Evolutionary conservation across 1,140 invertebrate species (phyloP).

Genomic region (Mycetomoellerius zeteki): DNA sequence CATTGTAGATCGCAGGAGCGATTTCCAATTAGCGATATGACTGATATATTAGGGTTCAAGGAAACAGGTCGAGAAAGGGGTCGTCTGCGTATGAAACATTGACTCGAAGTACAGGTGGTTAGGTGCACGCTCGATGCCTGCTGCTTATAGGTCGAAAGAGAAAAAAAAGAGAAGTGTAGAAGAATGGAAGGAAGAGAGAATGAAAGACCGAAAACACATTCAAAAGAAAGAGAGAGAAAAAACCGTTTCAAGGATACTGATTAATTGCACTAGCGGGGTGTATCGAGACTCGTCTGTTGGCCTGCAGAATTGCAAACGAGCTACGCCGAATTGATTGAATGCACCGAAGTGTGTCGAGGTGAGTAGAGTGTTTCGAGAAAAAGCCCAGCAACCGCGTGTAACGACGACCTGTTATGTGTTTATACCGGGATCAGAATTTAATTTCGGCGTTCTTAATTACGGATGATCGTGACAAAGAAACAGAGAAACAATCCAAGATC

Average conservation of each 20-base stretch:
- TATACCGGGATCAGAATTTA: background rate
- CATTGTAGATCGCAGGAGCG: constrained; percentile 72
- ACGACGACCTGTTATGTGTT: constrained; percentile 21
- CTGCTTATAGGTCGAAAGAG: constrained; percentile 31
- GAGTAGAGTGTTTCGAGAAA: constrained; percentile 7
- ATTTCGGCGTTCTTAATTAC: constrained; percentile 29
- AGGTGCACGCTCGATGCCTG: constrained; percentile 53
- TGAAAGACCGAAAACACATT: background rate
- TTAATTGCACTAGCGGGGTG: constrained; percentile 58
- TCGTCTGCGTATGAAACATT: constrained; percentile 59
- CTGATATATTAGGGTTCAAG: constrained; percentile 74
- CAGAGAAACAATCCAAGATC: background rate
- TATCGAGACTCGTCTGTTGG: constrained; percentile 52
- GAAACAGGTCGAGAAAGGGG: constrained; percentile 70
- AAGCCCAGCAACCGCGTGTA: background rate
- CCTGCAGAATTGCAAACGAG: constrained; percentile 35
- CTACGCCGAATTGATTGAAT: constrained; percentile 54
- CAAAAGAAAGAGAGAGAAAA: background rate
- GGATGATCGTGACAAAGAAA: background rate
- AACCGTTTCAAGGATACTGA: constrained; percentile 57
- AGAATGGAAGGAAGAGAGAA: background rate
- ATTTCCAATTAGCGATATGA: constrained; percentile 76
- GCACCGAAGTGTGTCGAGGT: background rate
- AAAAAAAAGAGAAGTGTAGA: background rate
- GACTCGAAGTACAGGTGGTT: constrained; percentile 62